Conservation (phyloP, 2,113 vertebrate species). For the Platanista minor region DNA sequence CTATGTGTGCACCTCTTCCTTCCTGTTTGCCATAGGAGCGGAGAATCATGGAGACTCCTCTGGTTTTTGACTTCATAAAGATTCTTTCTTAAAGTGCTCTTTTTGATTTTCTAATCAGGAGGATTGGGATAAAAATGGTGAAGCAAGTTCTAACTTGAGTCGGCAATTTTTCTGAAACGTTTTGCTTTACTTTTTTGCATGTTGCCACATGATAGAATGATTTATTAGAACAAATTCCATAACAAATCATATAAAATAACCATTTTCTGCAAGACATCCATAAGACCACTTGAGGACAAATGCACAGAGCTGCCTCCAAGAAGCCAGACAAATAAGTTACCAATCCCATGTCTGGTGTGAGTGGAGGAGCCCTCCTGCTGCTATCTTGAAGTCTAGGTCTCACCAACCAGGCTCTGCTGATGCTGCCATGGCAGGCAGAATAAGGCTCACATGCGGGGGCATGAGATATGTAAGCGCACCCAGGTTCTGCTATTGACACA, state of each 20-base stretch:
- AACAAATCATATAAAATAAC: slow-evolving; percentile 89
- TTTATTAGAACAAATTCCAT: slow-evolving; percentile 87
- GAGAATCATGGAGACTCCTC: neutral
- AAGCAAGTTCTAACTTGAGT: neutral
- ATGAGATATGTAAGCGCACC: neutral
- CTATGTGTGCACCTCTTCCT: neutral
- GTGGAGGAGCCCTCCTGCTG: neutral
- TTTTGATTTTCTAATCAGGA: neutral
- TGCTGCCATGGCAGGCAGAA: neutral
- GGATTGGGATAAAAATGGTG: neutral
- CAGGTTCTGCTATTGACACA: neutral
- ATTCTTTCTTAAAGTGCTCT: neutral
- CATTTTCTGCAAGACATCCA: slow-evolving; percentile 80
- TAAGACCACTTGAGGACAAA: slow-evolving; percentile 82
- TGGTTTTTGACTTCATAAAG: neutral
- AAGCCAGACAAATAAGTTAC: slow-evolving; percentile 78
- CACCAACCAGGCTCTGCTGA: neutral
- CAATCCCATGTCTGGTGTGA: neutral
- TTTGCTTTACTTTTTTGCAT: neutral
- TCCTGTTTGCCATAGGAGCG: neutral
- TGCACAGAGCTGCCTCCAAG: slow-evolving; percentile 73
- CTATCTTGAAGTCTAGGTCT: neutral
- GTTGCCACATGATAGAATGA: slow-evolving; percentile 79
- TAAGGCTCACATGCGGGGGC: neutral
- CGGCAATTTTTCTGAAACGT: neutral